Base-by-base conservation (phyloP, 1,140 invertebrate species). In the Pogonognathellus flavescens region DNA sequence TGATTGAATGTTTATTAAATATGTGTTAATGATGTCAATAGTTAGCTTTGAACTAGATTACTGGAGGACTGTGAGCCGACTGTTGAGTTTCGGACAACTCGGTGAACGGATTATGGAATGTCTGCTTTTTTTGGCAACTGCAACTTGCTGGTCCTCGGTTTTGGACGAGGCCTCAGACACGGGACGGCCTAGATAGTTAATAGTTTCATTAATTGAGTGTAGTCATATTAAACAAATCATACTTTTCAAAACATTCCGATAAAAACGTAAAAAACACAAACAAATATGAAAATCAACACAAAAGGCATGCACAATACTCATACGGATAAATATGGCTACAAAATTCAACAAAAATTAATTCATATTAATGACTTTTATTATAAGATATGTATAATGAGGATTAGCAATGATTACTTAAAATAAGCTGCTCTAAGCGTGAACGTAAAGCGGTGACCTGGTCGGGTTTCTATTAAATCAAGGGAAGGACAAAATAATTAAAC, bases 361-460 rank as follows among this genome's bases (percentile, higher is more conserved):
- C 11, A 66, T 83, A 60, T 60, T n/a, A 25, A 60, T n/a, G 31
- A 62, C 8, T 62, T 52, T 55, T 50, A 20, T 55, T 25, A 70
- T 60, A 53, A 72, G n/a, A 66, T 59, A 59, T 53, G 18, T 25
- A 80, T 14, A n/a, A 41, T n/a, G 31, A 83, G 57, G 25, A 83
- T 57, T 20, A 59, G 31, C 57, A 13, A 49, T 20, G 57, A 66
- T 85, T 85, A 85, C 84, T 85, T 82, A 85, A 59, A 52, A 85
- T 85, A 85, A 86, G 82, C 31, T 86, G 81, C 70, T 83, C 82
- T 86, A 86, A 83, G 82, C 85, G 82, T 83, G 85, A 86, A 83
- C 85, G 85, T 80, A 86, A 86, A 86, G 85, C 85, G 81, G 85
- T 83, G 85, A 86, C 72, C 57, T 86, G 85, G 70, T 86, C 85